Conservation (phyloP, 2,888 invertebrate species). For the Lepidocyrtoides sp. region DNA sequence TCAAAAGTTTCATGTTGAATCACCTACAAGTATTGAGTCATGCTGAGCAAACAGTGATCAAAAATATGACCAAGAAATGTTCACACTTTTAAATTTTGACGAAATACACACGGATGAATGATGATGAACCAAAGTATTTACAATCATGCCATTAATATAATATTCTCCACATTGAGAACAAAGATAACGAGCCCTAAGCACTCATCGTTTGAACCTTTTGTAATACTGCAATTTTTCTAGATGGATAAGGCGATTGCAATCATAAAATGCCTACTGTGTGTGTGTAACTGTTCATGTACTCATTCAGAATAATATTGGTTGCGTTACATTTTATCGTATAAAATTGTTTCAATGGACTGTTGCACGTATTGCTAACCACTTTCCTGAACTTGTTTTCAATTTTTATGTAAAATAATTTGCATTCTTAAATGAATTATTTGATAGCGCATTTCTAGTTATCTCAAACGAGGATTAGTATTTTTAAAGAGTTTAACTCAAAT, state of each 20-base stretch:
- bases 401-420: neutral
- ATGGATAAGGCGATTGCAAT: too few relatives aligned
- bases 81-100: neutral
- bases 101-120: neutral
- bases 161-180: neutral
- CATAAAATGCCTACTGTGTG: too few relatives aligned
- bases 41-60: neutral
- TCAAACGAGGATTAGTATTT: constrained; percentile 30
- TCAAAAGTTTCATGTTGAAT: too few relatives aligned
- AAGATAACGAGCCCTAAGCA: too few relatives aligned
- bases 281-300: too few relatives aligned
- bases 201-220: too few relatives aligned
- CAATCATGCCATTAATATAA: neutral
- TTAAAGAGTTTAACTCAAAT: too few relatives aligned
- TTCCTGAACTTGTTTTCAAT: neutral
- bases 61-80: neutral
- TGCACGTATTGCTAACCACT: neutral
- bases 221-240: too few relatives aligned
- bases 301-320: too few relatives aligned
- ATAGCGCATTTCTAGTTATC: neutral
- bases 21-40: neutral
- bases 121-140: neutral
- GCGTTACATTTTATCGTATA: too few relatives aligned
- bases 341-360: too few relatives aligned
- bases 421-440: neutral